Percentiles rank a stretch among this genome's conserved stretches.
Conservation (phyloP, 1,140 invertebrate species). For the Batillaria attramentaria region DNA sequence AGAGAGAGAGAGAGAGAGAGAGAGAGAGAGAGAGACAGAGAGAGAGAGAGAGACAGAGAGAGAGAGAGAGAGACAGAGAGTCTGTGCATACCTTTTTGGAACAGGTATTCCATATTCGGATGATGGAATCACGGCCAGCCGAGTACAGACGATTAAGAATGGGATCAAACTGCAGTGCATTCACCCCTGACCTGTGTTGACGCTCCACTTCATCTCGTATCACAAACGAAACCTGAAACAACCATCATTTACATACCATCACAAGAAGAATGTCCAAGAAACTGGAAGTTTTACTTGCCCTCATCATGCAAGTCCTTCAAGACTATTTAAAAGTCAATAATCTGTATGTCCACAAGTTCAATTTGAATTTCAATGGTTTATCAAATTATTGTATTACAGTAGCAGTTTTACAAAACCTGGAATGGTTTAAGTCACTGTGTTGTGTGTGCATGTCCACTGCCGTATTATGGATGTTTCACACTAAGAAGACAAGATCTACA, state of each 20-base stretch:
- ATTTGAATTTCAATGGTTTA: not conserved
- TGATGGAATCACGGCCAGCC: slow-evolving; percentile 98
- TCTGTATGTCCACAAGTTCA: not conserved
- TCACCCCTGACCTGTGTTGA: slow-evolving; percentile 94
- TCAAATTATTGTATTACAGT: too few species aligned
- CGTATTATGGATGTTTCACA: too few species aligned
- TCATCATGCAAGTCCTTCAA: not conserved
- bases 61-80: too few species aligned
- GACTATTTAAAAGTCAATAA: not conserved
- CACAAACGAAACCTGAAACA: slow-evolving; percentile 92
- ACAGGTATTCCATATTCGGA: slow-evolving; percentile 91
- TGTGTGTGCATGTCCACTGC: too few species aligned
- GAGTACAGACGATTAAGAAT: slow-evolving; percentile 92
- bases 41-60: too few species aligned
- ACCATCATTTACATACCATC: slow-evolving; percentile 25
- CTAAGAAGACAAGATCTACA: too few species aligned
- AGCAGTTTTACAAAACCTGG: too few species aligned
- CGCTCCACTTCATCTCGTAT: slow-evolving; percentile 97
- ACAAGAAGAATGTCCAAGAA: not conserved
- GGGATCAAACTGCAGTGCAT: slow-evolving; percentile 94
- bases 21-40: too few species aligned
- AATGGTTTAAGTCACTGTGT: too few species aligned
- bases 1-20: too few species aligned
- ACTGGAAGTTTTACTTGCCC: too few species aligned
- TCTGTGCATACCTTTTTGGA: slow-evolving; percentile 59